Evolutionary conservation across 2,888 invertebrate species (phyloP).

Genomic region (Pollenia angustigena): DNA sequence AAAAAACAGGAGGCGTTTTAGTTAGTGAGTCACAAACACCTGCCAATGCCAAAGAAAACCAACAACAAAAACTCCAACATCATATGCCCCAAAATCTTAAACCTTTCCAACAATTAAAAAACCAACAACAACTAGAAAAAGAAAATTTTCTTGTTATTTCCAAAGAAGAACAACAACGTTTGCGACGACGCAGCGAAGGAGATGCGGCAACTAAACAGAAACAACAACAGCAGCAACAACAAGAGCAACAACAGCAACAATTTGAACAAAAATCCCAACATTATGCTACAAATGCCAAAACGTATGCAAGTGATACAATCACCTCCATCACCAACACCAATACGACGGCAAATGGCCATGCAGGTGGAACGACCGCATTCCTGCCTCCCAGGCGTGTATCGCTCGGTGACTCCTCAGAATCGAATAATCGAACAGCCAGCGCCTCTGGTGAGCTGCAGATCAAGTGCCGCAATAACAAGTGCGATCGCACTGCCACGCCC

Average conservation of each 20-base stretch:
- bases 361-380: conserved; percentile 66
- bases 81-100: conserved; percentile 75
- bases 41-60: conserved; percentile 64
- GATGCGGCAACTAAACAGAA: conserved; percentile 84
- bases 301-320: conserved; percentile 71
- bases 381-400: conserved; percentile 86
- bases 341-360: conserved; percentile 71
- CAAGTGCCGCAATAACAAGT: conserved; percentile 92
- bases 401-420: conserved; percentile 85
- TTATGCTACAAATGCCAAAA: conserved; percentile 69
- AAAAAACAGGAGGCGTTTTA: conserved; percentile 78
- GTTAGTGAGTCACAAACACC: conserved; percentile 78
- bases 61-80: conserved; percentile 73
- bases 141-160: conserved; percentile 78
- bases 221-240: conserved; percentile 77
- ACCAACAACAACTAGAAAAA: conserved; percentile 74
- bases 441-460: conserved; percentile 84
- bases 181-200: conserved; percentile 88
- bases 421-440: conserved; percentile 81
- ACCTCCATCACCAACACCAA: conserved; percentile 70
- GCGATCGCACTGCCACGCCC: conserved; percentile 89
- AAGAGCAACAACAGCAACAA: conserved; percentile 74
- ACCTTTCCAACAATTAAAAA: conserved; percentile 75
- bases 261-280: conserved; percentile 69
- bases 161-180: conserved; percentile 81